A percentile compares a stretch with the other conserved stretches of the same genome.
These are phyloP conservation scores for Chaetodon auriga DNA, from an alignment of 2,113 vertebrate genomes.

Conservation along the genomic window DNA sequence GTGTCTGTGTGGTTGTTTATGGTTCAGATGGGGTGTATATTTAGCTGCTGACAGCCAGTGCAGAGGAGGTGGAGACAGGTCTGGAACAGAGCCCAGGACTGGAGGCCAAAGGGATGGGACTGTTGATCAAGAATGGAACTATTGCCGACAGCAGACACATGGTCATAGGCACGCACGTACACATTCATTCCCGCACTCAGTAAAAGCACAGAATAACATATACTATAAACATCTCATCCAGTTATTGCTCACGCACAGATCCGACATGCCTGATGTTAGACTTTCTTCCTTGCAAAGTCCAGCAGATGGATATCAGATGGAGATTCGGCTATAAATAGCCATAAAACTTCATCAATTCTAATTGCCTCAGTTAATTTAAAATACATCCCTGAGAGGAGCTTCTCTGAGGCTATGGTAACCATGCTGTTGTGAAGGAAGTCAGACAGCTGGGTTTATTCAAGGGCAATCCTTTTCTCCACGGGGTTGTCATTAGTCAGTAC, in stretches of 20 bases:
- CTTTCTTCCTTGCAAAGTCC: neutral
- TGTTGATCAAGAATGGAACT: slow-evolving; percentile 57
- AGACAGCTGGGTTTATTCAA: slow-evolving; percentile 28
- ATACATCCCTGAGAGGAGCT: neutral
- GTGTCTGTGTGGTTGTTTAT: slow-evolving; percentile 43
- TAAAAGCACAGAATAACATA: slow-evolving; percentile 18
- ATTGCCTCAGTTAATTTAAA: neutral
- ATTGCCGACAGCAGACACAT: slow-evolving; percentile 64
- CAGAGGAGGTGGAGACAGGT: slow-evolving; percentile 75
- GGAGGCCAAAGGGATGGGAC: slow-evolving; percentile 63
- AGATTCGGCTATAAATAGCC: slow-evolving; percentile 15
- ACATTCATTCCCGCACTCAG: slow-evolving; percentile 21
- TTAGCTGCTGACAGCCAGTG: slow-evolving; percentile 78
- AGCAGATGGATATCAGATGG: slow-evolving; percentile 34
- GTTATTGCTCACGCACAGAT: slow-evolving; percentile 10
- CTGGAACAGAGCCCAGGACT: slow-evolving; percentile 77
- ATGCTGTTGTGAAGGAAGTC: slow-evolving; percentile 10
- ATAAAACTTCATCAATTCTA: neutral
- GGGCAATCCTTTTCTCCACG: slow-evolving; percentile 19
- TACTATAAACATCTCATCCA: slow-evolving; percentile 18
- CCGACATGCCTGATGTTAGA: slow-evolving; percentile 12
- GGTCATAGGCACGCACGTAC: slow-evolving; percentile 24
- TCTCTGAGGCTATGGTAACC: slow-evolving; percentile 7
- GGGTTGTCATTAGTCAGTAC: slow-evolving; percentile 21
- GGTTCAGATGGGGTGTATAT: slow-evolving; percentile 68